Base-by-base conservation (phyloP, 2,797 vertebrate species). In the Sus cebifrons region DNA sequence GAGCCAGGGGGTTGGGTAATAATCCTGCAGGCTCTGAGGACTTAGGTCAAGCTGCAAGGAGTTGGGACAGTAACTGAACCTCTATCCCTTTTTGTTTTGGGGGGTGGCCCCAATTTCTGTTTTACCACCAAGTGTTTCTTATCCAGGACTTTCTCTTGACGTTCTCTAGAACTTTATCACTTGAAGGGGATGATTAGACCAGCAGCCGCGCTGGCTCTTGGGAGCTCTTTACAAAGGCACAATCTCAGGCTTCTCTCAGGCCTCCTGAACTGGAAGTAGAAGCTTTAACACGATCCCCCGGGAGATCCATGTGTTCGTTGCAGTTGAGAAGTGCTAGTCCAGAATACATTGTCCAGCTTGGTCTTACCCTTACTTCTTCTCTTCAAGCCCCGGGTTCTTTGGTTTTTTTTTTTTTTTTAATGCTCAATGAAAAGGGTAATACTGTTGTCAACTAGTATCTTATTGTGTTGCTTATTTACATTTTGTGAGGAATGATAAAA, bases 401-500 rank as follows among this genome's bases (percentile, higher is more conserved):
- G 36, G 32, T 32, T 32, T 32, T 32, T 32, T 2, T 27, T 62
- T 52, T 92, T 77, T 82, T 70, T 60, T 27, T 62, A 75, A 85
- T 92, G n/a, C 20, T 12, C 36, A 82, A 4, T 75, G 82, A 73
- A 68, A 95, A 73, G 36, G 18, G 20, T 68, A 68, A 83, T 56
- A 70, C 8, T 83, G 2, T 86, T 78, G 75, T 68, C 18, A 93
- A 5, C 58, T 86, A 36, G 16, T 56, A 0, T 81, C 16, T 92
- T 77, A 64, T 2, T 74, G 13, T 85, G 60, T 18, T 89, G 27
- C 84, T 84, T 68, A 75, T 93, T 81, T 71, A 75, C 62, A 79
- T 49, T 94, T 97, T 95, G 79, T 86, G 79, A 75, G 78, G 68
- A 93, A 83, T 27, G 67, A 70, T 73, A 74, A 60, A 85, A 64